Conservation (phyloP, 2,113 vertebrate genomes). For the Platichthys flesus region DNA sequence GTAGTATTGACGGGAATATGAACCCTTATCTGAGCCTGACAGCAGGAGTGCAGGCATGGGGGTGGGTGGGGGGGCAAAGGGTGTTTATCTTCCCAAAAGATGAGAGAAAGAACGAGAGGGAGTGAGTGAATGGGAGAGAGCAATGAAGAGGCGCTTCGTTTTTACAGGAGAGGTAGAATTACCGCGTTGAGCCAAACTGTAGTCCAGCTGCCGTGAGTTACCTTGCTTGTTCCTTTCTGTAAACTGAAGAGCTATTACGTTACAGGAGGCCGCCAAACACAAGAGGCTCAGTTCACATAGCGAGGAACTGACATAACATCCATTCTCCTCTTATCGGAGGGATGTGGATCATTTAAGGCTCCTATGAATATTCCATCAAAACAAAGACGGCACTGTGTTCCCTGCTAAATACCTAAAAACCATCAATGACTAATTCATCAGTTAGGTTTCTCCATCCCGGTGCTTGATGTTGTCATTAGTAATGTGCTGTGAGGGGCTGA, state of each 20-base stretch:
- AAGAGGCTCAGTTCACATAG: conserved; percentile 24
- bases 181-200: conserved; percentile 9
- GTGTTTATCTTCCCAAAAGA: conserved; percentile 65
- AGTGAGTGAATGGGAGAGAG: conserved; percentile 15
- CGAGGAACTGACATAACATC: conserved; percentile 35
- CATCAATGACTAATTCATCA: conserved; percentile 25
- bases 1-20: conserved; percentile 68
- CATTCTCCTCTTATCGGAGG: conserved; percentile 28
- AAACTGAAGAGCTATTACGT: conserved; percentile 41
- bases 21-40: conserved; percentile 67
- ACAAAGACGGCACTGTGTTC: conserved; percentile 6
- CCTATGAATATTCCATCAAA: conserved; percentile 20
- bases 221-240: conserved; percentile 9
- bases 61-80: neutral
- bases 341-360: conserved; percentile 45
- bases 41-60: conserved; percentile 48
- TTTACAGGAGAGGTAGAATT: conserved; percentile 31
- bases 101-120: conserved; percentile 19
- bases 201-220: conserved; percentile 28
- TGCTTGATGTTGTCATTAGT: conserved; percentile 5
- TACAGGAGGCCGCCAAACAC: conserved; percentile 41
- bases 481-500: neutral
- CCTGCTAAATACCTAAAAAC: conserved; percentile 18
- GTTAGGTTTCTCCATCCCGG: conserved; percentile 1
- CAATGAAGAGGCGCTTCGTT: conserved; percentile 27